Base-by-base conservation (phyloP, 2,797 vertebrate genomes). In the Chelon labrosus region DNA sequence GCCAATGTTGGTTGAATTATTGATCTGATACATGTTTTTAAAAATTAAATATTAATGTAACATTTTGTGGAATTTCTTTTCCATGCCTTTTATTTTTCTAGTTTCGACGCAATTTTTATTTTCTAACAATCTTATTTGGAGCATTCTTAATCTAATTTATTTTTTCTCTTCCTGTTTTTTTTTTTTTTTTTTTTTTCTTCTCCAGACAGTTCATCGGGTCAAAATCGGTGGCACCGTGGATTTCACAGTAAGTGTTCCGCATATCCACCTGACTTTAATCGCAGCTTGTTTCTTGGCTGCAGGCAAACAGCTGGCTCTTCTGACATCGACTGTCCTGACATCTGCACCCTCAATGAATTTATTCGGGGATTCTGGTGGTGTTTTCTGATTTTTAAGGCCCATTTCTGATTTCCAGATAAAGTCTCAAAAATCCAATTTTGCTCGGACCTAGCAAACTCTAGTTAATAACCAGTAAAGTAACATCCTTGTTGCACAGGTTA, bases 201-300 rank as follows among this genome's bases (percentile, higher is more conserved):
- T 85, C 39, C 85, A 88, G 86, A 75, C 49, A 31, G 8, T 42
- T 71, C 85, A 1, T 53, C 77, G 72, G 59, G 65, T 81, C 74
- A 62, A 67, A 57, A 49, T 51, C 73, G 81, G 60, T 62, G 64
- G 50, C 38, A 70, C 59, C 73, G 49, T 65, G 85, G 85, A 85
- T 73, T 69, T 77, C 39, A 71, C 74, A 81, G 89, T 90, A 88
- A 91, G 88, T 90, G 79, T 79, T 59, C 1, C 31, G 51, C 77
- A 63, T 71, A 2, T 74, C 42, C 79, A 80, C 80, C 80, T 86
- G 83, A 75, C 58, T 84, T 65, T 47, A 81, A 71, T 68, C 65
- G 46, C 62, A 79, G 72, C 60, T 70, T 67, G 57, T 75, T 70
- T 66, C 80, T 68, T 75, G 55, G 57, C 72, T 82, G 47, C 38